Percentiles rank a stretch among this genome's conserved stretches.
phyloP scores from a whole-genome alignment of 2,797 vertebrate genomes.

The Meriones psammophilus region DNA sequence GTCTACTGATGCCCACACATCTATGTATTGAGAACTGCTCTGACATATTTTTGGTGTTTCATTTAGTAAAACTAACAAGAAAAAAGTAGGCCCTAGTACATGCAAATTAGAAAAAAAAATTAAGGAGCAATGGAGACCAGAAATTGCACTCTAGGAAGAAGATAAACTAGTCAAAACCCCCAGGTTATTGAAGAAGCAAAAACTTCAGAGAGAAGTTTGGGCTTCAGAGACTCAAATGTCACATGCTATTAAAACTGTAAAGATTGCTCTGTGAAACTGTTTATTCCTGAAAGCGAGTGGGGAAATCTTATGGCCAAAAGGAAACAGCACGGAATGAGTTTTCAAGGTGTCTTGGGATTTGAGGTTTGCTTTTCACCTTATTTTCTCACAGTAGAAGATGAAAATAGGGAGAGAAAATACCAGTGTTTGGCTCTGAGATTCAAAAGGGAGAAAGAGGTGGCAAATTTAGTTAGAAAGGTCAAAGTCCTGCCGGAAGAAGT shows the following conservation, averaged over 20 bases:
- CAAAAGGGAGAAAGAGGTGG: constrained; percentile 42
- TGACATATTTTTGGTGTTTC: constrained; percentile 9
- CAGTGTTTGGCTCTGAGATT: constrained; percentile 19
- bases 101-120: not conserved
- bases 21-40: not conserved
- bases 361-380: constrained; percentile 69
- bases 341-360: constrained; percentile 67
- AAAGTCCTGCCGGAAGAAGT: constrained; percentile 46
- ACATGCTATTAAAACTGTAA: constrained; percentile 75
- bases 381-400: constrained; percentile 60
- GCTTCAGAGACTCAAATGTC: constrained; percentile 68
- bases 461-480: constrained; percentile 65
- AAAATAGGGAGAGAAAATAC: constrained; percentile 69
- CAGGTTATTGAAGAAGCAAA: constrained; percentile 50
- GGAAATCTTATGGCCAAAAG: constrained; percentile 69
- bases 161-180: constrained; percentile 3
- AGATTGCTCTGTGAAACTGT: constrained; percentile 72
- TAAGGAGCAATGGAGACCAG: not conserved
- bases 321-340: constrained; percentile 75
- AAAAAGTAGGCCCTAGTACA: not conserved
- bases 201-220: constrained; percentile 60
- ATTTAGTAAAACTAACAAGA: not conserved
- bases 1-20: not conserved
- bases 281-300: constrained; percentile 72
- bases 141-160: not conserved